Percentiles rank a stretch among this genome's conserved stretches.
These are phyloP conservation scores for Periphyllus acericola DNA, from an alignment of 2,888 invertebrate species.

Conservation along the genomic window DNA sequence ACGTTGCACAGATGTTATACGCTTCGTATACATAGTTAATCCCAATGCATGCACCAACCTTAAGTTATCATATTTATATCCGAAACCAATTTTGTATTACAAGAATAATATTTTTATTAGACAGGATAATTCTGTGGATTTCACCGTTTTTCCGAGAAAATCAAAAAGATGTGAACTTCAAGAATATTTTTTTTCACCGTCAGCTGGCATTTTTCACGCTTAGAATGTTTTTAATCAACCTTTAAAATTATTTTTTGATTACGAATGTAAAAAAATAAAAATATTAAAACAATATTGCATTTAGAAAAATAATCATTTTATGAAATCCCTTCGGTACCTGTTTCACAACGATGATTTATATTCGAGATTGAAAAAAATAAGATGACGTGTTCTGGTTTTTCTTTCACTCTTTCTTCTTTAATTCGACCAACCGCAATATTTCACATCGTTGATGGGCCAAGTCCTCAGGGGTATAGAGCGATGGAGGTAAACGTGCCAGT, in stretches of 20 bases:
- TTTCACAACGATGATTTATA: constrained; percentile 57
- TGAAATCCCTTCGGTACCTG: constrained; percentile 54
- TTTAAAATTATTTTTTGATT: constrained; percentile 40
- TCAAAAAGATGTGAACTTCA: constrained; percentile 1
- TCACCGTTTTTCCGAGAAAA: neutral
- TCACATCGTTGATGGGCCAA: constrained; percentile 52
- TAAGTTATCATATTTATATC: constrained; percentile 1
- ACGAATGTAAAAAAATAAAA: constrained; percentile 19
- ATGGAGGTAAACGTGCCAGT: constrained; percentile 45
- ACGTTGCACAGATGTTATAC: too few species aligned
- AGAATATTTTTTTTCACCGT: constrained; percentile 4
- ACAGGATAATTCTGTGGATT: constrained; percentile 41
- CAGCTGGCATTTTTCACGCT: constrained; percentile 3
- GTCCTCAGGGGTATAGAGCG: constrained; percentile 35
- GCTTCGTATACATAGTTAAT: neutral
- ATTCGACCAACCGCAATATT: constrained; percentile 59
- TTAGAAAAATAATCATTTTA: constrained; percentile 52
- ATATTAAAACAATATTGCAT: constrained; percentile 32
- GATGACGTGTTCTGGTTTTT: constrained; percentile 52
- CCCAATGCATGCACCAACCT: neutral
- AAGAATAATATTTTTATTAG: constrained; percentile 23
- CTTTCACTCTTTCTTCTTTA: constrained; percentile 41
- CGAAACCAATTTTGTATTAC: neutral
- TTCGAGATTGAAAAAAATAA: constrained; percentile 57
- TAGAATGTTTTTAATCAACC: constrained; percentile 48